Percentiles rank a stretch among this genome's conserved stretches.
Evolutionary conservation across 2,113 vertebrate species (phyloP).

Genomic region (Daphoenositta chrysoptera): DNA sequence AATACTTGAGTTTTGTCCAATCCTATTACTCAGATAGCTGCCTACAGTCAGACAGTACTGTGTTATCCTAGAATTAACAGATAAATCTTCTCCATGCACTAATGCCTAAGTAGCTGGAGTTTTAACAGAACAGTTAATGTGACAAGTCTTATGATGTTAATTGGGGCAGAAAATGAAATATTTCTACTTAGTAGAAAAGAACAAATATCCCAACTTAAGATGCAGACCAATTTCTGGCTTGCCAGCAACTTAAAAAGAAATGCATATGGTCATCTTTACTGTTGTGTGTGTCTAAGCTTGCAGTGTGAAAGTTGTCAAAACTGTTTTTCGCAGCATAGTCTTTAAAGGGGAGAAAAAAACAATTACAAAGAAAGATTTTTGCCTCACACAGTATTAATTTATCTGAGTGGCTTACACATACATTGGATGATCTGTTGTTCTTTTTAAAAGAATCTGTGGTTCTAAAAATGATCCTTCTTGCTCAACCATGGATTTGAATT

Average conservation of each 20-base stretch:
- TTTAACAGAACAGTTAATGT: conserved; percentile 46
- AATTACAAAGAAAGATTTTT: not conserved
- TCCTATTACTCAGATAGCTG: conserved; percentile 55
- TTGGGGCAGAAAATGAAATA: conserved; percentile 63
- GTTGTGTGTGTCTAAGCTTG: not conserved
- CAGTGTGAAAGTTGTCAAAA: not conserved
- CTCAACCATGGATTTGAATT: conserved; percentile 22
- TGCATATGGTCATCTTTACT: not conserved
- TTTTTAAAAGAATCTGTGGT: not conserved
- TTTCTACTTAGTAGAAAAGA: conserved; percentile 53
- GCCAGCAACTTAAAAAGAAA: not conserved
- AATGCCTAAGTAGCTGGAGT: conserved; percentile 48
- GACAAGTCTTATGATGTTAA: conserved; percentile 62
- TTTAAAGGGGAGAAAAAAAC: not conserved
- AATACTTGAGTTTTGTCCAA: conserved; percentile 37
- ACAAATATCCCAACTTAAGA: conserved; percentile 3
- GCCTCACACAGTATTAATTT: not conserved
- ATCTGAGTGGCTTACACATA: not conserved
- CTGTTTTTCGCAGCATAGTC: not conserved
- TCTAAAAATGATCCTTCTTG: conserved; percentile 12
- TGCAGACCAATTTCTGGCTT: not conserved
- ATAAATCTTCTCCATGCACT: conserved; percentile 43
- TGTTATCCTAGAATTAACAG: conserved; percentile 59
- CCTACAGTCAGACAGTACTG: not conserved
- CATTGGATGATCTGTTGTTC: not conserved